Evolutionary conservation across 2,113 vertebrate species (phyloP).

Genomic region (Galeopterus variegatus): DNA sequence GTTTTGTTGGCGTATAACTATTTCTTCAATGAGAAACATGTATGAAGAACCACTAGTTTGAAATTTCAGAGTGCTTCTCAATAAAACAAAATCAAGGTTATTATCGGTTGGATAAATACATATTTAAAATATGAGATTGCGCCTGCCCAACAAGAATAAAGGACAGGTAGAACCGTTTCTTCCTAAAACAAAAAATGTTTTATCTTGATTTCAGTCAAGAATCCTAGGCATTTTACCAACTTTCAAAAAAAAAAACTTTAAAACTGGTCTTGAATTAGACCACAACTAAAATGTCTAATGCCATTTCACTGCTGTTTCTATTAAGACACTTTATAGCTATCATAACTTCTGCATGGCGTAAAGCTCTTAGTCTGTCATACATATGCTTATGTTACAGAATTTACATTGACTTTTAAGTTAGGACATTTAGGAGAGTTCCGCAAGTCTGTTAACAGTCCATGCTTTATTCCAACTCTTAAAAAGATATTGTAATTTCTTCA

Average conservation of each 20-base stretch:
- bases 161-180: not conserved
- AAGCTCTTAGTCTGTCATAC: slow-evolving; percentile 46
- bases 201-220: not conserved
- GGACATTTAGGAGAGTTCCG: slow-evolving; percentile 37
- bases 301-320: not conserved
- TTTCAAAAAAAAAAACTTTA: not conserved
- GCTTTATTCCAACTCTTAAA: slow-evolving; percentile 25
- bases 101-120: not conserved
- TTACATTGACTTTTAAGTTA: slow-evolving; percentile 59
- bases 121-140: not conserved
- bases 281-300: slow-evolving; percentile 35
- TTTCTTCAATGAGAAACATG: not conserved
- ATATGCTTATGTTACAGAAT: slow-evolving; percentile 47
- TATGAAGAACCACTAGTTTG: not conserved
- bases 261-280: slow-evolving; percentile 44
- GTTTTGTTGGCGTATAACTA: not conserved
- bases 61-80: slow-evolving; percentile 26
- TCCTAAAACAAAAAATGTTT: not conserved
- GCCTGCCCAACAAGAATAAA: slow-evolving; percentile 3
- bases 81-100: not conserved
- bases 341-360: not conserved
- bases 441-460: slow-evolving; percentile 51
- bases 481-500: not conserved
- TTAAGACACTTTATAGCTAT: slow-evolving; percentile 66
- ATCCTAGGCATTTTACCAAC: slow-evolving; percentile 46